These are phyloP conservation scores for Lithophane leautieri DNA, from an alignment of 2,888 invertebrate species.

Conservation along the genomic window DNA sequence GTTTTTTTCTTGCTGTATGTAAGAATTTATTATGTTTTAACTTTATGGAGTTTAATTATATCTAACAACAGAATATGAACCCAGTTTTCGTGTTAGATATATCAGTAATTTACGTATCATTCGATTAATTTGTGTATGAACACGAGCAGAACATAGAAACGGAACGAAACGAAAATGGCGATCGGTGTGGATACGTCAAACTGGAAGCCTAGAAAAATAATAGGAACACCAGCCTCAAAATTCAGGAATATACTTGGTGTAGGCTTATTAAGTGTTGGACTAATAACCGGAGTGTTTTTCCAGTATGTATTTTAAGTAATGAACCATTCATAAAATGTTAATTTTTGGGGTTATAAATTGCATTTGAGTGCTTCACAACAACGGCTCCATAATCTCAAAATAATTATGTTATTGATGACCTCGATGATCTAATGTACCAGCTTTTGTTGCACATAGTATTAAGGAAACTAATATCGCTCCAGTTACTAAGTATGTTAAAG, in stretches of 20 bases:
- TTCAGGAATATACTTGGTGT: constrained; percentile 89
- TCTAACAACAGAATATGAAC: not conserved
- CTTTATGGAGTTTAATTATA: not conserved
- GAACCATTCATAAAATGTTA: no score
- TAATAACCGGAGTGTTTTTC: constrained; percentile 82
- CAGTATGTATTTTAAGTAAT: constrained; percentile 80
- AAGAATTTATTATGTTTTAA: not conserved
- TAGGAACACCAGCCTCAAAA: constrained; percentile 91
- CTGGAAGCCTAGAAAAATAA: constrained; percentile 92
- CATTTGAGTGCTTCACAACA: not conserved
- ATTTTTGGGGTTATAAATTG: constrained; percentile 69
- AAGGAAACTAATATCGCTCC: not conserved
- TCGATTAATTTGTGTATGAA: not conserved
- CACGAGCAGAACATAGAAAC: constrained; percentile 6
- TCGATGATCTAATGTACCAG: no score
- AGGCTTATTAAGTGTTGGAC: constrained; percentile 83
- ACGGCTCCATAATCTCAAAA: not conserved
- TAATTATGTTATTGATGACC: constrained; percentile 2
- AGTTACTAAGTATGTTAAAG: not conserved
- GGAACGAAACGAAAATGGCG: constrained; percentile 81
- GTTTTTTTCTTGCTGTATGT: not conserved
- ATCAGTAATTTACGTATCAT: not conserved
- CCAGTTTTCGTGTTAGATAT: not conserved
- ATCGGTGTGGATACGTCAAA: constrained; percentile 89
- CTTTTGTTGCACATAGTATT: not conserved